Base-by-base conservation (phyloP, 2,888 invertebrate genomes). In the Caenorhabditis zanzibari region DNA sequence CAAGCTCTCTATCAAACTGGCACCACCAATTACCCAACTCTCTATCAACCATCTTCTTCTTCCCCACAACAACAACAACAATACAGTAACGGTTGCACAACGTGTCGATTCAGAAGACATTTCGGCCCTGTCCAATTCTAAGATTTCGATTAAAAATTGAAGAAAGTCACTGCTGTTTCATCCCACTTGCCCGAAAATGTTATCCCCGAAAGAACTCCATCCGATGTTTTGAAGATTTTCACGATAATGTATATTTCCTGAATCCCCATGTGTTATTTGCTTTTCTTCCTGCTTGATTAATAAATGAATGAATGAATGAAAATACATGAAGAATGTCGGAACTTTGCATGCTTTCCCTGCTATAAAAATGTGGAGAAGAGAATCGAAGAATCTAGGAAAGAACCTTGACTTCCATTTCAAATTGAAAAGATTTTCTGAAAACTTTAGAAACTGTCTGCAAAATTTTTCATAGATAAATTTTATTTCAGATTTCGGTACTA, bases 71-170 rank as follows among this genome's bases (percentile, higher is more conserved):
- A 72, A 56, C 58, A 72, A 22, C 64, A 14, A 38, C 44, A 72
- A 56, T 64, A 72, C 64, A 82, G 59, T 71, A 76, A 71, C 71
- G 82, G 69, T 58, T 82, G 71, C 58, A 28, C 64, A 9, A 76
- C 61, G 35, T 82, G 76, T 47, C 69, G 71, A 14, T 81, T 75
- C 81, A 69, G 71, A 75, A 32, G 74, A n/a, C 81, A 73, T 32
- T 24, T 81, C 14, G 54, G 63, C 35, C 52, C 49, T 28, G 22
- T 49, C 35, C 35, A 72, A 47, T 59, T 59, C 19, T 59, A 49
- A 79, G 38, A 69, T 19, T n/a, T 28, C 14, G 54, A 26, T 26
- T 2, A 26, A 54, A 52, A 54, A 49, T 6, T 19, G n/a, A 22
- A 49, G 14, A 24, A 54, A 26, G 26, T 59, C 38, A 56, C 54